phyloP scores from a whole-genome alignment of 2,888 invertebrate genomes.

The Drymonia ruficornis region DNA sequence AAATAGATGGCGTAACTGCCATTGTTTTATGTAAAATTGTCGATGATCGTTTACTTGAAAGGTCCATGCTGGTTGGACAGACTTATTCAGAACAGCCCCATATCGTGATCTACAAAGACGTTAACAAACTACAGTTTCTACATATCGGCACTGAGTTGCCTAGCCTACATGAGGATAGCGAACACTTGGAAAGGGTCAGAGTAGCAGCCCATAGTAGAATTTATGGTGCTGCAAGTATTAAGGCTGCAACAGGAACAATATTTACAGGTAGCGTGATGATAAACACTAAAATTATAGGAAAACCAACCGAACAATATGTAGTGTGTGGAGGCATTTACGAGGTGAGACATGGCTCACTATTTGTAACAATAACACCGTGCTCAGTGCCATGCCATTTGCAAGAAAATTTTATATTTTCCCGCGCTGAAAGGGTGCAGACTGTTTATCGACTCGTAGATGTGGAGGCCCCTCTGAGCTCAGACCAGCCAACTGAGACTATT shows the following conservation, averaged over 20 bases:
- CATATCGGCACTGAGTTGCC: conserved; percentile 5
- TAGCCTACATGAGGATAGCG: not conserved
- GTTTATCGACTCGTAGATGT: no score
- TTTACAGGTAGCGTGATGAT: not conserved
- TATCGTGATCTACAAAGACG: conserved; percentile 8
- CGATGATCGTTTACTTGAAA: conserved; percentile 4
- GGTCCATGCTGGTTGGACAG: conserved; percentile 10
- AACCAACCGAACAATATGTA: conserved; percentile 5
- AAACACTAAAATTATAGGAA: conserved; percentile 5
- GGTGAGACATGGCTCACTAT: not conserved
- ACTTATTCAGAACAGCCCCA: conserved; percentile 8
- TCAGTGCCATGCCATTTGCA: no score
- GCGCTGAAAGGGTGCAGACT: no score
- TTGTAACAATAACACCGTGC: not conserved
- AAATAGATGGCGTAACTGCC: conserved; percentile 9
- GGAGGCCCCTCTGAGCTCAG: no score
- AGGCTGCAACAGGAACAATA: not conserved
- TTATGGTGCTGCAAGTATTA: conserved; percentile 11
- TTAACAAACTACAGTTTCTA: conserved; percentile 4
- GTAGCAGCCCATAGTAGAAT: not conserved
- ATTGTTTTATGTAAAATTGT: conserved; percentile 9
- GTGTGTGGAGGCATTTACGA: conserved; percentile 4
- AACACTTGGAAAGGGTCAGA: not conserved
- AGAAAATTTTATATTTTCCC: no score
- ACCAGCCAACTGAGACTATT: no score